A percentile compares a stretch with the other conserved stretches of the same genome.
phyloP scores from a whole-genome alignment of 2,888 invertebrate species.

The Agelastica alni region DNA sequence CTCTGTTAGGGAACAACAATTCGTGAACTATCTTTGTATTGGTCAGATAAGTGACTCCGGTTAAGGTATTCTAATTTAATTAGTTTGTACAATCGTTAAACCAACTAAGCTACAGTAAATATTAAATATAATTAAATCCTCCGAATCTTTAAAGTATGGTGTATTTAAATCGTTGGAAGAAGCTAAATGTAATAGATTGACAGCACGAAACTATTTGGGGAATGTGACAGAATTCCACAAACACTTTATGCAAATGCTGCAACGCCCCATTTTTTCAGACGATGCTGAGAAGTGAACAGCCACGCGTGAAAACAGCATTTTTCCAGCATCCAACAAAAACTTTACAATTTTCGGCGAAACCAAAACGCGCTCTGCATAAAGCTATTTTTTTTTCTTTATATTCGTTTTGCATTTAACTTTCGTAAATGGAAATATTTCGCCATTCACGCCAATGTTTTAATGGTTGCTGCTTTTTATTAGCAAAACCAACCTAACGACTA shows the following conservation, averaged over 20 bases:
- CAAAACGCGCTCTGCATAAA: background rate
- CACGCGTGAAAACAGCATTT: background rate
- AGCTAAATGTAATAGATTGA: background rate
- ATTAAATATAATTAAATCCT: too few species aligned
- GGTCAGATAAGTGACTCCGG: too few species aligned
- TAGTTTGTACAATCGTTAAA: too few species aligned
- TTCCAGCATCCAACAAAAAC: background rate
- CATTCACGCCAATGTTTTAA: background rate
- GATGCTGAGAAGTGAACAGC: background rate
- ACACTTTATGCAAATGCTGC: background rate
- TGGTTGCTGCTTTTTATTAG: background rate
- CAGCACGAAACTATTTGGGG: background rate
- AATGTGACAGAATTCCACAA: background rate
- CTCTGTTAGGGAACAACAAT: too few species aligned
- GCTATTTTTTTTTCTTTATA: background rate
- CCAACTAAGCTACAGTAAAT: too few species aligned
- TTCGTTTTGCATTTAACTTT: background rate
- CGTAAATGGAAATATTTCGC: background rate
- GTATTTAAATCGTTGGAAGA: background rate
- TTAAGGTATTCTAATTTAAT: too few species aligned
- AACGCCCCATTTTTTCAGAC: background rate
- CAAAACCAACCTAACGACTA: too few species aligned
- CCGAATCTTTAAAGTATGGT: too few species aligned
- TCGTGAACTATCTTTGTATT: too few species aligned
- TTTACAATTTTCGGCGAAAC: background rate